Base-by-base conservation (phyloP, 2,888 invertebrate species). In the Torymus tubicola region DNA sequence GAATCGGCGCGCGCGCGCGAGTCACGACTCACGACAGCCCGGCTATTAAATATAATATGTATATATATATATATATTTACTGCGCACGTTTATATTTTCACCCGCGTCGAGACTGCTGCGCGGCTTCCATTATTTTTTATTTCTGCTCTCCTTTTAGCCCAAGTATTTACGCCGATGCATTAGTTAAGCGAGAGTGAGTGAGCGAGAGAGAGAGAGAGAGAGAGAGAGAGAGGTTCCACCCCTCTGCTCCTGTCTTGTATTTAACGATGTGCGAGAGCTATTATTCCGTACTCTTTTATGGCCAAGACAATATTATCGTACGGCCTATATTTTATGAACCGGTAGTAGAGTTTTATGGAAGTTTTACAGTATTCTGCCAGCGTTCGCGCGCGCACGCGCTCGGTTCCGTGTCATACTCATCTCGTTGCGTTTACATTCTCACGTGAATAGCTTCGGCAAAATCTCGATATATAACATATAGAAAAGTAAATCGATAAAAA, bases 211-310 rank as follows among this genome's bases (percentile, higher is more conserved):
- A 2, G 65, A 16, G 58, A 42, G 58, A 16, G 74, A 68, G 57
- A 42, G n/a, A 3, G 16, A 65, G 65, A 2, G 65, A 16, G 58
- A 42, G 58, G 4, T 2, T 5, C 1, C 18, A 13, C 60, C 24
- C 1, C 53, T 67, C 53, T 4, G 16, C 67, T 52, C 68, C n/a
- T 70, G 70, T 70, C 60, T 65, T 60, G 75, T 53, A 61, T 77
- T 80, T 74, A 81, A 81, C 78, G 78, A 70, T 64, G 73, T 74
- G 78, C 78, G 64, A 81, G 77, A 65, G 69, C 78, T 78, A 78
- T 81, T 78, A 81, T 77, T 69, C 57, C 69, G 53, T 69, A 75
- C 52, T 64, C 63, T 81, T 81, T 81, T 81, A 81, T 31, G 78
- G 21, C 68, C 77, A 42, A 68, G 69, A 78, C 72, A 81, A 81